Evolutionary conservation across 2,888 invertebrate genomes (phyloP).

Genomic region (Latheticus oryzae): DNA sequence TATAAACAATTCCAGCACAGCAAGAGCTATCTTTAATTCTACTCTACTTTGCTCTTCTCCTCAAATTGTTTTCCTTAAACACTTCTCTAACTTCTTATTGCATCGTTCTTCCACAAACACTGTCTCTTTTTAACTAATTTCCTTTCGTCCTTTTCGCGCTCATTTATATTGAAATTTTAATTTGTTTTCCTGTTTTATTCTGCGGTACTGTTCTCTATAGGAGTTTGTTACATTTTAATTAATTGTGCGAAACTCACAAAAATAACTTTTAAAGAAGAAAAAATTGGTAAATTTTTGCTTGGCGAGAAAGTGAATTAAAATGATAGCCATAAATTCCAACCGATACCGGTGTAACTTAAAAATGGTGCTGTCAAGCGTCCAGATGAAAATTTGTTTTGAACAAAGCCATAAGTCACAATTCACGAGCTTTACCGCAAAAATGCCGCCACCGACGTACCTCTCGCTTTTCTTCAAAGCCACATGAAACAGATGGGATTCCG

Average conservation of each 20-base stretch:
- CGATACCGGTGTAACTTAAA: slow-evolving; percentile 45
- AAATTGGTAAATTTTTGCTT: slow-evolving; percentile 30
- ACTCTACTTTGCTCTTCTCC: slow-evolving; percentile 51
- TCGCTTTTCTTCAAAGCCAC: slow-evolving; percentile 43
- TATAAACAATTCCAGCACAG: slow-evolving; percentile 50
- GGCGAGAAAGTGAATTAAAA: slow-evolving; percentile 41
- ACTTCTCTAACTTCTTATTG: slow-evolving; percentile 56
- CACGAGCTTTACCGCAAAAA: slow-evolving; percentile 37
- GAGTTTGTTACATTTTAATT: slow-evolving; percentile 59
- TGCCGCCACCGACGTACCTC: slow-evolving; percentile 32
- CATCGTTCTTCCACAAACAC: slow-evolving; percentile 34
- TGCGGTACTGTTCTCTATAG: slow-evolving; percentile 49
- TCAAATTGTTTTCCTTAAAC: slow-evolving; percentile 59
- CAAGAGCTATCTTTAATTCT: slow-evolving; percentile 53
- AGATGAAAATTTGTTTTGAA: slow-evolving; percentile 57
- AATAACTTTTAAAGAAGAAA: slow-evolving; percentile 48
- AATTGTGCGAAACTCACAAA: slow-evolving; percentile 55
- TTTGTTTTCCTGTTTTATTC: slow-evolving; percentile 52
- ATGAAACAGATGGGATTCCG: slow-evolving; percentile 44
- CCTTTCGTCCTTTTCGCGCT: slow-evolving; percentile 49
- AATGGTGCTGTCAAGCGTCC: slow-evolving; percentile 53
- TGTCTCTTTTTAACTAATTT: slow-evolving; percentile 50
- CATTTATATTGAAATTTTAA: slow-evolving; percentile 56
- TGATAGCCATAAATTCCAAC: slow-evolving; percentile 41
- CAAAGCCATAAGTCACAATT: slow-evolving; percentile 57